Percentiles rank a stretch among this genome's conserved stretches.
Evolutionary conservation across 2,113 vertebrate genomes (phyloP).

Genomic region (Daboia siamensis): DNA sequence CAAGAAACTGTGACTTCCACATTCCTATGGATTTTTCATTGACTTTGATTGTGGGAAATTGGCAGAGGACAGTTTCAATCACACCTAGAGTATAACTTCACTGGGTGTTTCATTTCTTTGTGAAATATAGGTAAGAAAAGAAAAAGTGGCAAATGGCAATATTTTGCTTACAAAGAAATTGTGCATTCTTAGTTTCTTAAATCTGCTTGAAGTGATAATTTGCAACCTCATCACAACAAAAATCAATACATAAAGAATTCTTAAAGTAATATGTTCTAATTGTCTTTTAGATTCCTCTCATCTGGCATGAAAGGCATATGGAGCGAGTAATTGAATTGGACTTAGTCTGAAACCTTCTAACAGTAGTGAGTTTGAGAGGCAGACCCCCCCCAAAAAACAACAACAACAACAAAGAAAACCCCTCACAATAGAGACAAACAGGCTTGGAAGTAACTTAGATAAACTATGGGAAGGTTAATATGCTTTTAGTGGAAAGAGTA

Average conservation of each 20-base stretch:
- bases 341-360: neutral
- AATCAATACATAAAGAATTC: neutral
- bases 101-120: constrained; percentile 14
- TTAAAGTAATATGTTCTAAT: neutral
- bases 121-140: constrained; percentile 8
- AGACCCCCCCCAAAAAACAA: neutral
- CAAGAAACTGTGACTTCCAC: neutral
- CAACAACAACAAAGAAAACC: too few relatives aligned
- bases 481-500: neutral
- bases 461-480: rapidly evolving
- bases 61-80: neutral
- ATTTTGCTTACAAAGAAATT: rapidly evolving
- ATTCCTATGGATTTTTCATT: neutral
- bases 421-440: neutral
- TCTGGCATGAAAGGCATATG: neutral
- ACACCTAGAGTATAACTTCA: neutral
- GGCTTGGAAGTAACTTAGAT: neutral
- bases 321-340: neutral
- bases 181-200: neutral
- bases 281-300: neutral
- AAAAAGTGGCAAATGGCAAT: neutral
- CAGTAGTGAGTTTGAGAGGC: neutral
- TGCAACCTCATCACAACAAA: neutral
- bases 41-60: neutral
- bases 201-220: neutral